Evolutionary conservation across 2,888 invertebrate genomes (phyloP).

Genomic region (Ischnus inquisitorius): DNA sequence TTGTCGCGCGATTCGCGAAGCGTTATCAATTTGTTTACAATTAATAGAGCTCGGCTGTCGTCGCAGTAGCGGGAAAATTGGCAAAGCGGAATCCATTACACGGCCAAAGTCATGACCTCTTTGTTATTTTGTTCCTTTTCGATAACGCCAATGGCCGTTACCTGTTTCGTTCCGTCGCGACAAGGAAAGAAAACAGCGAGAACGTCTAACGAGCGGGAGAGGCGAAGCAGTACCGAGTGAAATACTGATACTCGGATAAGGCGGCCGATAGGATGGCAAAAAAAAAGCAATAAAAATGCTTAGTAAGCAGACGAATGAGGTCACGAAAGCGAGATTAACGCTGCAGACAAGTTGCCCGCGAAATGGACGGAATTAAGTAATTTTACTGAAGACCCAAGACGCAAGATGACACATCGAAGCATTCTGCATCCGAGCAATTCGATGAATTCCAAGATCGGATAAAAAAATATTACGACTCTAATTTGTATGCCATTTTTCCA

Average conservation of each 20-base stretch:
- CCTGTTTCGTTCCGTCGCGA: neutral
- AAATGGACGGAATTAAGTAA: no score
- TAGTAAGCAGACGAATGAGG: no score
- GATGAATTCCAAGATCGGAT: neutral
- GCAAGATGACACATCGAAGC: neutral
- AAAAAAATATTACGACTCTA: neutral
- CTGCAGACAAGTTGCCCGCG: no score
- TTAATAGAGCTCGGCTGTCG: neutral
- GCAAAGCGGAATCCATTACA: neutral
- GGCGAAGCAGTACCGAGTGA: no score
- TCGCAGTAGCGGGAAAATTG: neutral
- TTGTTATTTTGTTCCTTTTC: constrained; percentile 1
- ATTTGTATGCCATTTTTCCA: neutral
- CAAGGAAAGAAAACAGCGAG: neutral
- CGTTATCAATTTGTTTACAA: neutral
- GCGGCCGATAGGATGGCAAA: no score
- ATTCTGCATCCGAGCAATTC: neutral
- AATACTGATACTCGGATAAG: no score
- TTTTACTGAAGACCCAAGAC: neutral
- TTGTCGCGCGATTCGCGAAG: neutral
- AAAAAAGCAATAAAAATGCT: no score
- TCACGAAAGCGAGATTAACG: no score
- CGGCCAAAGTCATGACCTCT: neutral
- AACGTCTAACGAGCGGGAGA: neutral
- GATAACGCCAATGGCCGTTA: neutral